Evolutionary conservation across 1,140 invertebrate species (phyloP), one percentile per base, ranked within the genome.

Genomic region (Orchesella cincta): DNA sequence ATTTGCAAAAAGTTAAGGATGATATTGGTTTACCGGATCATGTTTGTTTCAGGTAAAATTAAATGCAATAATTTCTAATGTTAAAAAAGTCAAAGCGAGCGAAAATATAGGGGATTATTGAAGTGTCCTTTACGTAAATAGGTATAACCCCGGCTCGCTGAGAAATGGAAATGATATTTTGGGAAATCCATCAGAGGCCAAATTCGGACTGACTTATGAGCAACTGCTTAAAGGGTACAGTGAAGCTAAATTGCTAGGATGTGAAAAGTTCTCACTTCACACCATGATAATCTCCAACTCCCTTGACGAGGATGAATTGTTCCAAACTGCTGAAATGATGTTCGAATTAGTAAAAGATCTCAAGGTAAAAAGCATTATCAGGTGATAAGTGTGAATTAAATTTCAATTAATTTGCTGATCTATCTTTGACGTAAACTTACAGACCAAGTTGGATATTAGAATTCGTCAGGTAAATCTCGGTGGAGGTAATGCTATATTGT

Each of bases 241-340:
- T 12, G n/a, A 51, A 28, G 14, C 33, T 2, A 2, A 23, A 16
- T 12, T 8, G 12, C 46, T 34, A 12, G 73, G 73, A 23, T 26
- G 26, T 8, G 46, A 74, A 29, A 2, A 26, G 3, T 74, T 74
- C n/a, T 26, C n/a, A 14, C 73, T 74, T 8, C 73, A 74, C 29
- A 74, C 73, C 3, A 74, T 74, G 73, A 16, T 74, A 3, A 23
- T 74, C n/a, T 74, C 73, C 8, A 74, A 74, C 35, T 74, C 2
- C 46, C 35, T 74, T 14, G 46, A 74, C 35, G 73, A 74, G 28
- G 31, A n/a, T 28, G 35, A 51, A 33, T 18, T 74, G 8, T 2
- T 74, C 12, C 16, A n/a, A 28, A 52, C 23, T 8, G 36, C 73
- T 2, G 12, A 16, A 29, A 74, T 74, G 12, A 74, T 74, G 73